Evolutionary conservation across 1,140 invertebrate species (phyloP).

Genomic region (Leptinotarsa lineolata): DNA sequence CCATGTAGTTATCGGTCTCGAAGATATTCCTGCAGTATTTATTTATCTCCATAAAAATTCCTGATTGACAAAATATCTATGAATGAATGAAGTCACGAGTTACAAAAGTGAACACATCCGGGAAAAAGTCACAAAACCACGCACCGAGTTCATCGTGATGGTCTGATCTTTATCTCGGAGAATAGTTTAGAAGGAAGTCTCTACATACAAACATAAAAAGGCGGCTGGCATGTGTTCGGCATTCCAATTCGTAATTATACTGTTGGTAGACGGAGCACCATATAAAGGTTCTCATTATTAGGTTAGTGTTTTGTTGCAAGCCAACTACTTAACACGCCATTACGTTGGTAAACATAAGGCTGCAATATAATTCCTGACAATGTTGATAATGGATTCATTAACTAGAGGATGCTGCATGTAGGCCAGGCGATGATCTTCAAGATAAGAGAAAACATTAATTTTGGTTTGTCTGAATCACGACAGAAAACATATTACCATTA

Average conservation of each 20-base stretch:
- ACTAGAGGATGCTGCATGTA: constrained; percentile 13
- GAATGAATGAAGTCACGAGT: too few relatives aligned
- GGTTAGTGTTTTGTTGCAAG: constrained; percentile 18
- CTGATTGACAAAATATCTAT: too few relatives aligned
- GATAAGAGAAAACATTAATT: not conserved
- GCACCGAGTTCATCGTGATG: not conserved
- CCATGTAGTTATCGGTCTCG: too few relatives aligned
- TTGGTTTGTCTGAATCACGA: too few relatives aligned
- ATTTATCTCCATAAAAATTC: too few relatives aligned
- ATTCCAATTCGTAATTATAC: constrained; percentile 15
- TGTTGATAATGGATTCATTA: constrained; percentile 36
- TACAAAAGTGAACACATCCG: too few relatives aligned
- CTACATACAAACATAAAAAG: not conserved
- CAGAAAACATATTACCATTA: too few relatives aligned
- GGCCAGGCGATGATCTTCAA: too few relatives aligned
- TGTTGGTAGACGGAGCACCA: constrained; percentile 7
- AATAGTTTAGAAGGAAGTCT: not conserved
- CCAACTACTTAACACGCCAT: constrained; percentile 20
- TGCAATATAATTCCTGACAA: constrained; percentile 29
- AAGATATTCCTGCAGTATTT: too few relatives aligned
- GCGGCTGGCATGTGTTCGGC: not conserved
- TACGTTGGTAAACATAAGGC: constrained; percentile 22
- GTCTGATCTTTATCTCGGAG: not conserved
- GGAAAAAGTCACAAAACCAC: too few relatives aligned
- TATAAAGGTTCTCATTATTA: constrained; percentile 21